Conservation (phyloP, 2,797 vertebrate species). For the Chloroceryle amazona region DNA sequence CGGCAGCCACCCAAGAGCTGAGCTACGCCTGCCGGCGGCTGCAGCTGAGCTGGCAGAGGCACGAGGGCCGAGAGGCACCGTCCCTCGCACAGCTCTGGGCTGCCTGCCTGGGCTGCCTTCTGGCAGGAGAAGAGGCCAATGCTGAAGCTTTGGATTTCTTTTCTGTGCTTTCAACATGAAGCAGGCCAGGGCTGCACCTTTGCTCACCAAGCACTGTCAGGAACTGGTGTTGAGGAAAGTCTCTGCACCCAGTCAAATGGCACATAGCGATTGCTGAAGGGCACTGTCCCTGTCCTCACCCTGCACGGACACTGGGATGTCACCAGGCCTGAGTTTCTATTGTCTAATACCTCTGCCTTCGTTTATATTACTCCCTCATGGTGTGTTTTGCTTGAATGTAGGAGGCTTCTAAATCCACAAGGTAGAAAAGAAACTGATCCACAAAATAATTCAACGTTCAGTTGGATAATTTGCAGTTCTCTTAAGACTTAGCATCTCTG, state of each 20-base stretch:
- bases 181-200: neutral
- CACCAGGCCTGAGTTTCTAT: neutral
- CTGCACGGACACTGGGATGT: neutral
- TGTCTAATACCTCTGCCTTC: neutral
- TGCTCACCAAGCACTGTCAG: neutral
- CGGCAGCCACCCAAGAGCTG: neutral
- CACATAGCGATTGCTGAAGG: neutral
- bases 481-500: neutral
- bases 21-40: neutral
- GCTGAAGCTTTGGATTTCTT: neutral
- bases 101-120: neutral
- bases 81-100: neutral
- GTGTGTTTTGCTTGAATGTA: neutral
- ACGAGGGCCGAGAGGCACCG: neutral
- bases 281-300: neutral
- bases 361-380: neutral
- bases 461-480: neutral
- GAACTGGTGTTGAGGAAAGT: neutral
- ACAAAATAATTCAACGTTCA: neutral
- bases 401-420: neutral
- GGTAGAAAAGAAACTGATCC: neutral
- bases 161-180: neutral
- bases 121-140: rapidly evolving
- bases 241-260: neutral
- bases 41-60: neutral